Conservation (phyloP, 2,888 invertebrate genomes). For the Netelia melanura region DNA sequence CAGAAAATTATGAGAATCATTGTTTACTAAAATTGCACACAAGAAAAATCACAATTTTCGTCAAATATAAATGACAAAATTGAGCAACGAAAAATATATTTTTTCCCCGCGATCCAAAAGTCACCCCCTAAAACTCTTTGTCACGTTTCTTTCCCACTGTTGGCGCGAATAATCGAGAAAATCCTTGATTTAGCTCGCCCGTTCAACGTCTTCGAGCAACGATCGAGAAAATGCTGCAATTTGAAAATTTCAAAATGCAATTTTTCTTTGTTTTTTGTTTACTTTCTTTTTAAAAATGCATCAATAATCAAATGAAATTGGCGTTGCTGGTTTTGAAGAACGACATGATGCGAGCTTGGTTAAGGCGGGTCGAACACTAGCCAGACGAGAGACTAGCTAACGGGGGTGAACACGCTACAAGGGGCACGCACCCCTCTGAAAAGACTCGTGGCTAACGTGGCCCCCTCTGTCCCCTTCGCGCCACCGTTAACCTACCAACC, state of each 20-base stretch:
- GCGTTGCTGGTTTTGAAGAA: slow-evolving; percentile 58
- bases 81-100: neutral
- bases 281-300: too few relatives aligned
- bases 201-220: too few relatives aligned
- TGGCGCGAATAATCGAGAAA: too few relatives aligned
- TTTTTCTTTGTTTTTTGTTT: neutral
- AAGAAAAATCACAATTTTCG: too few relatives aligned
- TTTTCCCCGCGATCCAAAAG: neutral
- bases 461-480: slow-evolving; percentile 60
- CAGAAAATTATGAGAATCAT: too few relatives aligned
- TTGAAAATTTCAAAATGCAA: neutral
- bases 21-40: too few relatives aligned
- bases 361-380: slow-evolving; percentile 78
- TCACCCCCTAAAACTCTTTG: neutral
- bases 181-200: too few relatives aligned
- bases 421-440: slow-evolving; percentile 81
- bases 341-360: slow-evolving; percentile 65
- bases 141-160: neutral
- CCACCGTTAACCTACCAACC: too few relatives aligned
- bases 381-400: slow-evolving; percentile 69
- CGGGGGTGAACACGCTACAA: slow-evolving; percentile 71
- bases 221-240: neutral
- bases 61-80: neutral
- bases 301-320: neutral
- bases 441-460: slow-evolving; percentile 61